Evolutionary conservation across 2,797 vertebrate species (phyloP), one percentile per base, ranked within the genome.

Genomic region (Karalla daura): DNA sequence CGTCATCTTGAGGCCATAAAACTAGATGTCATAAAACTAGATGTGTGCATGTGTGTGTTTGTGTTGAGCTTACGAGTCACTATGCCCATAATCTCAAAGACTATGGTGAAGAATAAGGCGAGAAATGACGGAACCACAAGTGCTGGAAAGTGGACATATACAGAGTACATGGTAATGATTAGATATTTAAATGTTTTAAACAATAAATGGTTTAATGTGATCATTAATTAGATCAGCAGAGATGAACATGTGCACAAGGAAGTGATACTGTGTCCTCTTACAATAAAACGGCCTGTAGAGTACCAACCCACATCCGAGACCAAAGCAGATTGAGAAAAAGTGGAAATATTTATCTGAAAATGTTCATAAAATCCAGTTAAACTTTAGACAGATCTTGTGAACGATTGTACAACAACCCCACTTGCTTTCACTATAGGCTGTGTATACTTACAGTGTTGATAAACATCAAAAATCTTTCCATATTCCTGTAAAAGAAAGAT

Each of bases 321-420:
- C 90, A 71, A 93, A 89, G 44, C 87, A 91, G 54, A 90, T 0
- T 2, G 91, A 84, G 76, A 88, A 93, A 59, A 91, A 93, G 74
- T 92, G 87, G 33, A 83, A 81, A 84, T 81, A 93, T 80, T 91
- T 92, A 72, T 92, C 93, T 93, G 74, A 33, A 76, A 88, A 72
- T 33, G 15, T 49, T 47, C 14, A 58, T n/a, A 70, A 61, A 11
- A 49, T 50, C 15, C 15, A 4, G 39, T 60, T 50, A n/a, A 41
- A 14, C 49, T 45, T 0, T 24, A 35, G 2, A 58, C 18, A 30
- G 54, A 8, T 15, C 2, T 17, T 13, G 12, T 54, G 13, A 51
- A 50, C 25, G 37, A 37, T 36, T n/a, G 8, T 63, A 21, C 20
- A 17, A 66, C 24, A 41, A 37, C 13, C 27, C 47, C 62, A 2